Base-by-base conservation (phyloP, 2,888 invertebrate genomes). In the Andricus quercusramuli region DNA sequence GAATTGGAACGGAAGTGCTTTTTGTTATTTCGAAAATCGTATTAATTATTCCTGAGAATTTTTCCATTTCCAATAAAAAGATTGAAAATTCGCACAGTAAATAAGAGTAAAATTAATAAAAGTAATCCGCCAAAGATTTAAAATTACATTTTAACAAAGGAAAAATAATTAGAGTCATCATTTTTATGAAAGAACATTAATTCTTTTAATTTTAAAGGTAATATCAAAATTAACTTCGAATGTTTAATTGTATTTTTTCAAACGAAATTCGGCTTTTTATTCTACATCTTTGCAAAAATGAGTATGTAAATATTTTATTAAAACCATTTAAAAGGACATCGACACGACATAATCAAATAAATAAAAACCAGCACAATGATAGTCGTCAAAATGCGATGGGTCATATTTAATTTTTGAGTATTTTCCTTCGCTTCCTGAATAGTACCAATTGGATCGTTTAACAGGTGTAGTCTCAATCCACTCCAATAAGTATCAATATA, bases 361-460 rank as follows among this genome's bases (percentile, higher is more conserved):
- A n/a, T 41, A 8, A 77, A n/a, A 59, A 64, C 32, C 77, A 77
- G n/a, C 9, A 9, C 22, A 59, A 77, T 25, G 3, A 77, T 41
- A 25, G 37, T 51, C 6, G 77, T 66, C 47, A 82, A 22, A 47
- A 74, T 78, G 15, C 79, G 82, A 51, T 86, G 82, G 9, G 83
- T 5, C 2, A 81, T 74, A 1, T 77, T 41, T 9, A 87, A 64
- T 76, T 83, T 85, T 17, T 8, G 11, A 17, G 80, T 44, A 65
- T 37, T 81, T 41, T 62, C 32, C 44, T 77, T 78, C 1, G 83
- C 86, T 1, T 79, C 78, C 9, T 79, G 64, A 1, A 82, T 3
- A 11, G 84, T 87, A 3, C 84, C 81, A 77, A 82, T 37, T 1
- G 87, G 81, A 65, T 90, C 89, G 1, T 88, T 86, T 9, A 89